Conservation (phyloP, 2,113 vertebrate genomes). For the Gnathonemus longibarbis region DNA sequence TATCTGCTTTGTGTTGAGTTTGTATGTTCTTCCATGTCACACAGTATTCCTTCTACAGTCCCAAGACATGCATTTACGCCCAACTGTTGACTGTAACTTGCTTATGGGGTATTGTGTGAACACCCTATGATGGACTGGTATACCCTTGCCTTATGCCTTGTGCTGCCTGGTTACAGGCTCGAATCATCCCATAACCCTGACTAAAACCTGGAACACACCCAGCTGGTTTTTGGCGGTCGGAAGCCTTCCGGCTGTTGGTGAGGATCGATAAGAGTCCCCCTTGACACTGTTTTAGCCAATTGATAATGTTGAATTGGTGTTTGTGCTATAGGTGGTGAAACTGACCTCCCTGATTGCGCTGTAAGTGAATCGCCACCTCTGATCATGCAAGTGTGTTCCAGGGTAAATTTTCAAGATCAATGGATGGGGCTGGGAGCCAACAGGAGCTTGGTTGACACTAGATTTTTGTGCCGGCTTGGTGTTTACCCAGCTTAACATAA, state of each 20-base stretch:
- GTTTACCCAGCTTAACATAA: background rate
- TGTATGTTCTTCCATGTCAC: background rate
- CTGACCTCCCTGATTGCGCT: background rate
- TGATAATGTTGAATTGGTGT: background rate
- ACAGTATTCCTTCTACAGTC: background rate
- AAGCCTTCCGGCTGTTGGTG: no score
- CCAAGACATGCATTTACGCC: background rate
- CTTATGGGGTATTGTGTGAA: background rate
- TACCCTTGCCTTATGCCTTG: background rate
- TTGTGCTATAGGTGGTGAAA: background rate
- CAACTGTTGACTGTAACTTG: background rate
- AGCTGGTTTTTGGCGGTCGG: background rate
- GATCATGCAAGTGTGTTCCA: background rate
- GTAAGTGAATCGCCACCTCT: background rate
- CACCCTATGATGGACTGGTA: background rate
- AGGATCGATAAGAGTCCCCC: background rate
- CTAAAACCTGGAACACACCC: background rate
- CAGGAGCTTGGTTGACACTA: background rate
- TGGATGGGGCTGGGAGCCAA: background rate
- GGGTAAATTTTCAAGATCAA: background rate
- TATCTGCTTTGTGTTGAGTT: background rate
- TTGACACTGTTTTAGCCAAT: background rate
- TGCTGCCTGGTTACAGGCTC: background rate
- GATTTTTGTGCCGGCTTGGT: background rate
- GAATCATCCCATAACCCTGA: background rate